Base-by-base conservation (phyloP, 2,888 invertebrate genomes). In the Drosophila melanosoma region DNA sequence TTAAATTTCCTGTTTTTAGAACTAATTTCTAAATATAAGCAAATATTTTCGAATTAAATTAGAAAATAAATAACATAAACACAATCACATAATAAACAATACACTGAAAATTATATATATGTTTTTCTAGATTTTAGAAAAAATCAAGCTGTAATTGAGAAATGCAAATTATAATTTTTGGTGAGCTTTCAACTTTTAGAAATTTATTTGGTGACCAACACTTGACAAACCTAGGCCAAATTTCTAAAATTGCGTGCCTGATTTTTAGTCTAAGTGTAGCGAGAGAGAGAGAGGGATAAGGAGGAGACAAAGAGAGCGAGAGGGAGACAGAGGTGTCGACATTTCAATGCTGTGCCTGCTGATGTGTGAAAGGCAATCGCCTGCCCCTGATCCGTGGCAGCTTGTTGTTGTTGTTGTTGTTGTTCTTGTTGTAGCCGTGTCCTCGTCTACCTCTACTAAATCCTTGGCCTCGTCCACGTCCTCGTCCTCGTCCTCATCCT, bases 311-410 rank as follows among this genome's bases (percentile, higher is more conserved):
- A 26, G n/a, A 40, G 40, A 40, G 40, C 17, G 40, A 23, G 45
- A 45, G 23, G 11, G 20, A n/a, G 20, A 1, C 10, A 45, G 15
- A 53, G 26, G 15, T 84, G 83, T 87, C 76, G 81, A 82, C 63
- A 83, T 82, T 85, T 87, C 80, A 77, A 85, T 76, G 45, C 23
- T 78, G 72, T 45, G 52, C 35, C 20, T 57, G 63, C 57, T 29
- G 61, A 38, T 56, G 54, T 38, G 56, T 38, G 36, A 58, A 42
- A 26, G 17, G 61, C 56, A 56, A 29, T n/a, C 56, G 26, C 56
- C 29, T 56, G 56, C 29, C 56, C 56, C 56, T 56, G 26, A 56
- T n/a, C 38, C n/a, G 56, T 29, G 12, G 8, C 38, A 54, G 36
- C 54, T 38, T 53, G 26, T n/a, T 53, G 26, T n/a, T 29, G 29